Base-by-base conservation (phyloP, 2,797 vertebrate species). In the Sphenopsis melanotis region DNA sequence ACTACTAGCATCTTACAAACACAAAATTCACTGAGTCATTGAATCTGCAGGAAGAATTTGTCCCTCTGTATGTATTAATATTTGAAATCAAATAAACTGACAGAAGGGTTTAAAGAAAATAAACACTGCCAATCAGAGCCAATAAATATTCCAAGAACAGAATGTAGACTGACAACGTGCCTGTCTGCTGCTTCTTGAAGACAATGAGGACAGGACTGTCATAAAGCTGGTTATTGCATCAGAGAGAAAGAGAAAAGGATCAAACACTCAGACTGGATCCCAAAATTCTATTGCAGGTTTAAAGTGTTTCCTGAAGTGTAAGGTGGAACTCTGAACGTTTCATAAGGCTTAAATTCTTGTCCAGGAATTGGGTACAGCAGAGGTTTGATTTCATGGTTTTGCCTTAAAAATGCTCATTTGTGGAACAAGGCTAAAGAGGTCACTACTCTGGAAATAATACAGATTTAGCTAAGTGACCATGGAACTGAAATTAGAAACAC, bases 141-240 rank as follows among this genome's bases (percentile, higher is more conserved):
- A 71, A 59, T 34, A 46, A 84, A 76, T 18, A 79, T 15, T 41
- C n/a, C 2, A 8, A 87, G 30, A 82, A 61, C 1, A 72, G 27
- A 18, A 2, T 6, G 3, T 19, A 71, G 2, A 1, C 23, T 26
- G 47, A 69, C 37, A 89, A 66, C 0, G 0, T 32, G 24, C 61
- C 52, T 61, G 46, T 23, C 32, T 68, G 47, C 34, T 70, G 50
- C 29, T 50, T 89, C 60, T 70, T 72, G 16, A 84, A 47, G 39
- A 30, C 41, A 49, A 9, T 18, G 22, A 84, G 26, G 56, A 71
- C 24, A 65, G 16, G 16, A 66, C 12, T 59, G 21, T 27, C 46
- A 87, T 11, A 32, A 79, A 90, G 63, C 6, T 60, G 37, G 6
- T 56, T 72, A 66, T 12, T 61, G 18, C 21, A 50, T 20, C 42